These are phyloP conservation scores for Mus spretus DNA, from an alignment of 2,797 vertebrate species.

Conservation along the genomic window DNA sequence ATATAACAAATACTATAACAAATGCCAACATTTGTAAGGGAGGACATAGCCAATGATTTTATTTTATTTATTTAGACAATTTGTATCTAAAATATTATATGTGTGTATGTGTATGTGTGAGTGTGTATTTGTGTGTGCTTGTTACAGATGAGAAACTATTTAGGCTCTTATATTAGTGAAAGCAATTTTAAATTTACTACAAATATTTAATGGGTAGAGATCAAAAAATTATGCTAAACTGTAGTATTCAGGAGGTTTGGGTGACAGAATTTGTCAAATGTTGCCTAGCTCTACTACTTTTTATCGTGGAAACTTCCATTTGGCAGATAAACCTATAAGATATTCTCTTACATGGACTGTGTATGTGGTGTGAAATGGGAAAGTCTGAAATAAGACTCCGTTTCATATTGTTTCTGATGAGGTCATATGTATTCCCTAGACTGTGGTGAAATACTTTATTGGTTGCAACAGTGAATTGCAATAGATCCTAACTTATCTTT, in stretches of 20 bases:
- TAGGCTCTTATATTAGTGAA: neutral
- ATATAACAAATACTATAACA: neutral
- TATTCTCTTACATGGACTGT: conserved; percentile 25
- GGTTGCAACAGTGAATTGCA: conserved; percentile 62
- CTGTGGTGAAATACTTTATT: conserved; percentile 82
- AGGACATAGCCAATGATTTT: neutral
- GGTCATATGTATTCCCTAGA: conserved; percentile 74
- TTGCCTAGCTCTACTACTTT: conserved; percentile 36
- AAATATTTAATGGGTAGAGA: conserved; percentile 22
- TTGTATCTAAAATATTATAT: neutral
- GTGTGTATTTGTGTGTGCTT: neutral
- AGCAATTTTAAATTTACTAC: conserved; percentile 17
- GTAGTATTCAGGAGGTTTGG: neutral
- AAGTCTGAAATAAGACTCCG: conserved; percentile 56
- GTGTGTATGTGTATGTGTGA: neutral
- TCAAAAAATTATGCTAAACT: neutral
- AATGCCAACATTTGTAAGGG: neutral
- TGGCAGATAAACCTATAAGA: conserved; percentile 47
- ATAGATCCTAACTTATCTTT: conserved; percentile 83
- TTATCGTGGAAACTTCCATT: conserved; percentile 7
- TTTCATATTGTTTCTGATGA: conserved; percentile 69
- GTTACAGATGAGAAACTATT: neutral
- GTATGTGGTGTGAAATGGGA: conserved; percentile 37
- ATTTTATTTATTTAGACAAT: neutral
- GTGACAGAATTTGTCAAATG: conserved; percentile 35